These are phyloP conservation scores for Drosophila parabipectinata DNA, from an alignment of 1,140 invertebrate genomes.

Conservation along the genomic window DNA sequence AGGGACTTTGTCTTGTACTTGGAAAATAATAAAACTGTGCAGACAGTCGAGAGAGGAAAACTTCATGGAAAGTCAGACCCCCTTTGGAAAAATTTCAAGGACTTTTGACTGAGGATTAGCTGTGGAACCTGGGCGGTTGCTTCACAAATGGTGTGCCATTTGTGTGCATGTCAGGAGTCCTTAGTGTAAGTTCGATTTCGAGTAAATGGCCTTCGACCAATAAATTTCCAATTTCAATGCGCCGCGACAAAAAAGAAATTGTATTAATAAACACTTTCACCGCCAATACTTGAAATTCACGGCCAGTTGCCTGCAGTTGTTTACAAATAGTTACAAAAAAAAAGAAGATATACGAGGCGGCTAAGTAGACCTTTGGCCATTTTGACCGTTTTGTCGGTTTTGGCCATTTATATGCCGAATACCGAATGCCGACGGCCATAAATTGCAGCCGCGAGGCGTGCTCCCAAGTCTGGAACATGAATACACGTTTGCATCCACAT, in stretches of 20 bases:
- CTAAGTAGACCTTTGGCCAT: conserved; percentile 53
- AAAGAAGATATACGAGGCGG: conserved; percentile 10
- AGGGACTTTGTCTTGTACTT: conserved; percentile 18
- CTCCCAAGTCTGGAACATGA: conserved; percentile 26
- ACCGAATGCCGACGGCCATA: conserved; percentile 53
- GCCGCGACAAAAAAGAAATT: conserved; percentile 63
- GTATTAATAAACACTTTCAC: conserved; percentile 78
- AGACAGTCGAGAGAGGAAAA: conserved; percentile 23
- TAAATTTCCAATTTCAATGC: conserved; percentile 46
- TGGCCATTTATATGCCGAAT: conserved; percentile 60
- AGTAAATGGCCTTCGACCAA: conserved; percentile 38
- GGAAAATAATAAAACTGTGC: conserved; percentile 23
- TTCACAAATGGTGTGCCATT: conserved; percentile 28
- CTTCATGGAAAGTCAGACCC: conserved; percentile 17
- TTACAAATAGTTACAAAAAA: conserved; percentile 54
- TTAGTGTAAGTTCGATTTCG: neutral
- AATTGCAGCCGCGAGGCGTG: conserved; percentile 64
- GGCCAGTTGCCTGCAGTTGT: conserved; percentile 57
- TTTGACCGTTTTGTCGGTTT: conserved; percentile 53
- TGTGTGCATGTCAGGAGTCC: conserved; percentile 4
- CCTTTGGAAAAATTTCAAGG: conserved; percentile 10
- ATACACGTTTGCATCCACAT: conserved; percentile 23
- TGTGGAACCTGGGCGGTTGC: conserved; percentile 28
- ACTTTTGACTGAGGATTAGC: conserved; percentile 38
- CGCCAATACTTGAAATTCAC: conserved; percentile 68